These are phyloP conservation scores for Drosophila macrothrix DNA, from an alignment of 2,888 invertebrate species.

Conservation along the genomic window DNA sequence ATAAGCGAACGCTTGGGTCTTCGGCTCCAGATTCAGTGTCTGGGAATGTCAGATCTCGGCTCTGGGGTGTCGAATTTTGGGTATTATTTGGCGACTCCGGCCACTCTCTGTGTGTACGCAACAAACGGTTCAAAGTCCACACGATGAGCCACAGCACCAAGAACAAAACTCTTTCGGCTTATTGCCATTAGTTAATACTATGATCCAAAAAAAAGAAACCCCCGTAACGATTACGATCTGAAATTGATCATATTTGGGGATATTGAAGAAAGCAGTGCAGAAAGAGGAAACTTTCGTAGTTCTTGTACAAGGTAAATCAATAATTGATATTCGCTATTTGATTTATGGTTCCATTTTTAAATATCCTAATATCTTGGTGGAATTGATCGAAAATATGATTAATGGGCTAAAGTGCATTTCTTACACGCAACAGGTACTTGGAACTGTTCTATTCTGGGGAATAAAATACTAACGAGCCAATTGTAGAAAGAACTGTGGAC, in stretches of 20 bases:
- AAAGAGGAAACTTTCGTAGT: background rate
- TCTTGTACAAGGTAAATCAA: background rate
- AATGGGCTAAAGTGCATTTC: no score
- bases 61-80: background rate
- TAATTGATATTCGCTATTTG: background rate
- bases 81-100: background rate
- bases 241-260: background rate
- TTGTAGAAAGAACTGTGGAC: no score
- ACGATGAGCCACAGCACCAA: background rate
- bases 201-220: background rate
- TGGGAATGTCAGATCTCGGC: background rate
- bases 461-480: no score
- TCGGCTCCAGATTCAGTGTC: background rate
- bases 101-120: background rate
- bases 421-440: background rate
- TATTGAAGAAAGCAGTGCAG: background rate
- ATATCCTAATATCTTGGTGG: background rate
- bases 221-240: background rate
- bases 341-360: background rate
- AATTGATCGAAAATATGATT: background rate
- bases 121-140: background rate
- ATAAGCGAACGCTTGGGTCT: background rate
- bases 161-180: background rate
- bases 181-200: background rate
- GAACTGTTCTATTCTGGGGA: background rate